Evolutionary conservation across 2,113 vertebrate species (phyloP), one percentile per base, ranked within the genome.

Genomic region (Abramis brama): DNA sequence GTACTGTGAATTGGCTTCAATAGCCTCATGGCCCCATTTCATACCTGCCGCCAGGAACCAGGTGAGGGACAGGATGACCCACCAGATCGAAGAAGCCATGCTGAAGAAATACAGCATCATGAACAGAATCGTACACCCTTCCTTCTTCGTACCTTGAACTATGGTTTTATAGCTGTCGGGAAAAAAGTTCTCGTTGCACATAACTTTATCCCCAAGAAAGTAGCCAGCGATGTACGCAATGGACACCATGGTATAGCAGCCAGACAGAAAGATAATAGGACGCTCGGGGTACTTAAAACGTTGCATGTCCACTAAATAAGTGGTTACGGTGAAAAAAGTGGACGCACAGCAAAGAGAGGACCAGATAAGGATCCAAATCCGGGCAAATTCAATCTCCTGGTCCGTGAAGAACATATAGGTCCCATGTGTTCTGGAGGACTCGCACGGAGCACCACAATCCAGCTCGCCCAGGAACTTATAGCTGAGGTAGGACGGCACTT

Each of bases 31-130:
- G 66, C 98, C 98, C 98, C 98, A 99, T 88, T 99, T 99, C 98
- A 99, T 99, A 80, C 98, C 98, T 0, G 98, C 98, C 0, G 98
- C 98, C 89, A 99, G 95, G 93, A 99, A 99, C 98, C 98, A 99
- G 79, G 98, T 99, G 90, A 99, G 97, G 1, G 98, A 99, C 33
- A 99, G 93, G 91, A 99, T 98, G 90, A 99, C 98, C 98, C 98
- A 99, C 98, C 98, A 99, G 94, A 99, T 98, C 23, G 98, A 99
- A 86, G 97, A 99, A 92, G 98, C 98, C 98, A 99, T 99, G 91
- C 98, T 94, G 86, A 99, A 99, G 93, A 99, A 99, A 84, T 99
- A 99, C 0, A 99, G 95, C 97, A 99, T 98, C 98, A 99, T 99
- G 91, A 99, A 99, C 80, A 99, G 96, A 86, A 99, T 99, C 87